Base-by-base conservation (phyloP, 2,113 vertebrate genomes). In the Garra rufa region DNA sequence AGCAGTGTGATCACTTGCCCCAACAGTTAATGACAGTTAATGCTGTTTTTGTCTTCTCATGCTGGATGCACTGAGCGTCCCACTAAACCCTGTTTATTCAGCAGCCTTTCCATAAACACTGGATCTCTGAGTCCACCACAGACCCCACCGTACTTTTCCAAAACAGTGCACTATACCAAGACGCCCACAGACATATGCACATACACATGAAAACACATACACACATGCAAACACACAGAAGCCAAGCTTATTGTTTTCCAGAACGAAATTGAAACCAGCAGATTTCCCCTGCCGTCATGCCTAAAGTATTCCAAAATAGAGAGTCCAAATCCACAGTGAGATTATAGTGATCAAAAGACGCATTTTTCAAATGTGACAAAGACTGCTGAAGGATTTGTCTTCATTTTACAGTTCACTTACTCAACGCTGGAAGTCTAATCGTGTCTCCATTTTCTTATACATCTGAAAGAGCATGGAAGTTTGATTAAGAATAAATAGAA, bases 1-100 rank as follows among this genome's bases (percentile, higher is more conserved):
- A 83, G 65, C 83, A 85, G 44, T 75, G 80, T 70, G 57, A 83
- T 85, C 67, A 19, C 52, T 87, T 82, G 83, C 78, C 75, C 75
- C 80, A 85, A 73, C 79, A 75, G 83, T 85, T 83, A 76, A 86
- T 87, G 81, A 83, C 80, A 83, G 79, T 87, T 83, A 76, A 86
- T 86, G 78, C 82, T 21, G 78, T 83, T 83, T 85, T 41, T 59
- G 38, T 83, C 84, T 86, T 85, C 50, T 85, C 75, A 83, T 87
- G 85, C 73, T 17, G 59, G 30, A 82, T 52, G 41, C 71, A 52
- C 81, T 59, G 83, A 83, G 87, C 77, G 83, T 83, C 79, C 82
- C 46, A n/a, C 86, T 85, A 83, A 87, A 71, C 61, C 85, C 77
- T 90, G 89, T 89, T 89, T 90, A 87, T 84, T 59, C 81, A 87